Evolutionary conservation across 2,113 vertebrate genomes (phyloP).

Genomic region (Leucoraja erinaceus): DNA sequence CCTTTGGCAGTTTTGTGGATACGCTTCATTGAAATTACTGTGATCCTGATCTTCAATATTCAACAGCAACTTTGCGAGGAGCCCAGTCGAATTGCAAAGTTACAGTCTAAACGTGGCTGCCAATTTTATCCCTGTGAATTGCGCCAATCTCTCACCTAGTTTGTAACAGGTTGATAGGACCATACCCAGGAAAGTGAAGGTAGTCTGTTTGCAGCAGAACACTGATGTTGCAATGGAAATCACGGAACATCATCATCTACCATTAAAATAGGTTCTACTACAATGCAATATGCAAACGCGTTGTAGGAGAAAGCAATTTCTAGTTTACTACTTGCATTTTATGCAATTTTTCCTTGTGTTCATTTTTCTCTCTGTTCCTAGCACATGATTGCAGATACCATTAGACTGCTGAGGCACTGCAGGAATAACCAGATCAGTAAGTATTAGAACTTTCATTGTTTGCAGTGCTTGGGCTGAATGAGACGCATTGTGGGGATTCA

Average conservation of each 20-base stretch:
- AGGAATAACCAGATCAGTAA: slow-evolving; percentile 83
- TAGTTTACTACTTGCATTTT: not conserved
- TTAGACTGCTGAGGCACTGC: slow-evolving; percentile 81
- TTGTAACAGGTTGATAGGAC: not conserved
- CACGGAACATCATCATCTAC: not conserved
- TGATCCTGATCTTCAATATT: not conserved
- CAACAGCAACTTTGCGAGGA: not conserved
- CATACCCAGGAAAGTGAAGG: not conserved
- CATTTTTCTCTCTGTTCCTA: slow-evolving; percentile 43
- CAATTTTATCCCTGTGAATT: not conserved
- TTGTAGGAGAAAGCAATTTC: not conserved
- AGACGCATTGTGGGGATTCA: not conserved
- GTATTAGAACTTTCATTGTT: slow-evolving; percentile 41
- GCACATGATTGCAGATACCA: slow-evolving; percentile 94
- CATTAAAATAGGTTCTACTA: not conserved
- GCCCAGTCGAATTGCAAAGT: not conserved
- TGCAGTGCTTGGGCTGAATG: not conserved
- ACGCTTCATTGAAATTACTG: not conserved
- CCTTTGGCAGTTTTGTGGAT: not conserved
- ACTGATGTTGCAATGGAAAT: not conserved
- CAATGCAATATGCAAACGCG: not conserved
- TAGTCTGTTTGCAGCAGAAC: not conserved
- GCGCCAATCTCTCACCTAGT: not conserved
- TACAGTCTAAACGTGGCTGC: not conserved
- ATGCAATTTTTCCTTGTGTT: not conserved